phyloP scores from a whole-genome alignment of 2,113 vertebrate genomes.

The Ceyx cyanopectus region DNA sequence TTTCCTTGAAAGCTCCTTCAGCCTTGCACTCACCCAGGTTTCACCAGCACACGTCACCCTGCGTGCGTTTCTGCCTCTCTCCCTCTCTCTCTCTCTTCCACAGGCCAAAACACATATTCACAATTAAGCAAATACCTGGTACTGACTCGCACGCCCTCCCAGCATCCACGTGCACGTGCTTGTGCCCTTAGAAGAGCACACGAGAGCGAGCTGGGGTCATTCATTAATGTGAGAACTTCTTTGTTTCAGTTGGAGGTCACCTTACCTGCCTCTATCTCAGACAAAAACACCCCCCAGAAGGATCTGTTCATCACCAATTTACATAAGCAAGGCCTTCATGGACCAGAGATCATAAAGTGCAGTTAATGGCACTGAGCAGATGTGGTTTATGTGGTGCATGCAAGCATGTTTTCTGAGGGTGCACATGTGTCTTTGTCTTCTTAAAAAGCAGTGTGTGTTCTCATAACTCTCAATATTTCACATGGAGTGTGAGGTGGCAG shows the following conservation, averaged over 20 bases:
- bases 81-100: background rate
- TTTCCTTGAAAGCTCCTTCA: constrained; percentile 72
- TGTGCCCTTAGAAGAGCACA: background rate
- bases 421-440: background rate
- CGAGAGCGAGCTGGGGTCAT: background rate
- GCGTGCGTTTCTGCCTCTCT: background rate
- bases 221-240: background rate
- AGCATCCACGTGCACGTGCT: accelerated
- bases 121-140: background rate
- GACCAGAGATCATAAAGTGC: background rate
- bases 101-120: accelerated
- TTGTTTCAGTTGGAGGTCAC: background rate
- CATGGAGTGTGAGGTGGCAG: background rate
- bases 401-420: background rate
- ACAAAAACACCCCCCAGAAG: background rate
- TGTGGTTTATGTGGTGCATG: background rate
- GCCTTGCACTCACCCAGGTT: constrained; percentile 29
- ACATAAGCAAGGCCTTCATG: background rate
- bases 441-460: background rate
- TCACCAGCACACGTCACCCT: background rate
- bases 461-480: background rate
- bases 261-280: background rate
- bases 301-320: background rate
- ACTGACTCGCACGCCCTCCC: background rate
- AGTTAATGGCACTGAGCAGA: background rate